Evolutionary conservation across 2,797 vertebrate genomes (phyloP), one percentile per base, ranked within the genome.

Genomic region (Hybognathus amarus): DNA sequence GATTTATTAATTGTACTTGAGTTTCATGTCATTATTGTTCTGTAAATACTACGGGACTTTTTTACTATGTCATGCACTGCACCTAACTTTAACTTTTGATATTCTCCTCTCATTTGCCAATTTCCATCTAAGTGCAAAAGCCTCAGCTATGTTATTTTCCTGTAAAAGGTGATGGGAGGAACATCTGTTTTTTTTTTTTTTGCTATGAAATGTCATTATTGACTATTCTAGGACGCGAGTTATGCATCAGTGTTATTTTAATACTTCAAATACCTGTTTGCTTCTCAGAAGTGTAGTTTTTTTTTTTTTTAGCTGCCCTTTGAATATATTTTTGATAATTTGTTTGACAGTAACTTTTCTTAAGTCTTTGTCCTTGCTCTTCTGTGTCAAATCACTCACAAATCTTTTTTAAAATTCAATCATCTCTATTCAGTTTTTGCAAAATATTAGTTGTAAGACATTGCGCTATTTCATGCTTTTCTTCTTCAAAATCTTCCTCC

Each of bases 1-100:
- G 63, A 33, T 17, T 1, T 30, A 15, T 64, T 30, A 15, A 15
- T 6, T 64, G 3, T 64, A 27, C 24, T 63, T 30, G 27, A 63
- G 61, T 64, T 64, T 30, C 59, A 36, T 66, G 64, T 66, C 64
- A 66, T 66, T 30, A 63, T 30, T 67, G 33, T 38, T 36, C 64
- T 67, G 9, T 1, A 12, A 67, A 20, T 20, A 38, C 33, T 11
- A 11, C 0, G 5, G 64, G 7, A 22, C 30, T 5, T 36, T n/a
- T 67, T 67, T 67, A 22, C 9, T 36, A 11, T 1, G 22, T 67
- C 33, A 66, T 67, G 33, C 9, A 20, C 18, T 20, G 64, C 18
- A 67, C 30, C 8, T 64, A 64, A 30, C 11, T 66, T 63, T 63
- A 27, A 12, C 56, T 6, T 56, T 56, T 59, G n/a, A 59, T 24